These are phyloP conservation scores for Hyppa rectilinea DNA, from an alignment of 2,888 invertebrate genomes.

Conservation along the genomic window DNA sequence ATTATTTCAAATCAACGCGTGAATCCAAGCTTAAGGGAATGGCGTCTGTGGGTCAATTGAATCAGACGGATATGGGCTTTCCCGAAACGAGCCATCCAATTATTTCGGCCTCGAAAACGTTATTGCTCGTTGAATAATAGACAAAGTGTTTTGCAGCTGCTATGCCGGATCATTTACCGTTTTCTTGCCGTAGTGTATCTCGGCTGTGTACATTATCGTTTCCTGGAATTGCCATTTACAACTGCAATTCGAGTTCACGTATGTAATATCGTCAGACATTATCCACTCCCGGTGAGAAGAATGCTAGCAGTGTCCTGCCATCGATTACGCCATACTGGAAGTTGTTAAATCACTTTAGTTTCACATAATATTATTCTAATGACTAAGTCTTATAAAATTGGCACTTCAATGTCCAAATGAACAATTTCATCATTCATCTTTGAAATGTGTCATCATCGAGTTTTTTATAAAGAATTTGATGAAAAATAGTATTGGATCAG, in stretches of 20 bases:
- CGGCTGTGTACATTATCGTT: slow-evolving; percentile 58
- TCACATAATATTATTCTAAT: background rate
- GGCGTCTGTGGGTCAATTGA: slow-evolving; percentile 54
- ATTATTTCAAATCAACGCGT: slow-evolving; percentile 42
- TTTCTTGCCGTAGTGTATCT: slow-evolving; percentile 55
- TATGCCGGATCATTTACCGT: slow-evolving; percentile 56
- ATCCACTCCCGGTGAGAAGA: slow-evolving; percentile 40
- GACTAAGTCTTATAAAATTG: slow-evolving; percentile 6
- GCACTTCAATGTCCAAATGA: slow-evolving; percentile 11
- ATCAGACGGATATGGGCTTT: slow-evolving; percentile 58
- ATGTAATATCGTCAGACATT: slow-evolving; percentile 48
- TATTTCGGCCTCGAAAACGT: slow-evolving; percentile 61
- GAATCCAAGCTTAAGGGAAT: slow-evolving; percentile 42
- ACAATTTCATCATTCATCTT: too few relatives aligned
- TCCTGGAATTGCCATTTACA: slow-evolving; percentile 58
- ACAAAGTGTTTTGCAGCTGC: slow-evolving; percentile 52
- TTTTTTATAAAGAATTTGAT: slow-evolving; percentile 24
- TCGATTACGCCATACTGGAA: slow-evolving; percentile 8
- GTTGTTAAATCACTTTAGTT: slow-evolving; percentile 9
- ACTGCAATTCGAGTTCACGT: slow-evolving; percentile 49
- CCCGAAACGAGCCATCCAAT: slow-evolving; percentile 60
- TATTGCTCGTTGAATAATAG: slow-evolving; percentile 65
- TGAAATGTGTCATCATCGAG: too few relatives aligned
- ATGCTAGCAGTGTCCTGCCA: slow-evolving; percentile 2
- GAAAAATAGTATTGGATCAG: slow-evolving; percentile 13